Percentiles rank a stretch among this genome's conserved stretches.
Evolutionary conservation across 1,140 invertebrate genomes (phyloP).

Genomic region (Drosophila pseudoobscura): DNA sequence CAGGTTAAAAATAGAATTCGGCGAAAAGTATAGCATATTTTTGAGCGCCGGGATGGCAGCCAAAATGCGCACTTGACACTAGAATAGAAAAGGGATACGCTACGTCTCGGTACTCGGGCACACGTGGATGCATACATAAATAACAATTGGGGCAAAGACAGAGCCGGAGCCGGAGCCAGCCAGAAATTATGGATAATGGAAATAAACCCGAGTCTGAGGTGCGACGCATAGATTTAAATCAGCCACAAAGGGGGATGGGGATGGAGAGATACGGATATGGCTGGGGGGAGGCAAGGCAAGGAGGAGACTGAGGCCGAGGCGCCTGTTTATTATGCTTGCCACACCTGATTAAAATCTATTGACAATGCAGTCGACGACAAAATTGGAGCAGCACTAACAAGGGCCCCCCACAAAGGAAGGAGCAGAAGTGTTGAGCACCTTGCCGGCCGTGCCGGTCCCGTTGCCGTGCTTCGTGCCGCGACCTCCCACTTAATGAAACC

Average conservation of each 20-base stretch:
- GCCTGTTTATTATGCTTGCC: conserved; percentile 72
- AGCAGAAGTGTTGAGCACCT: conserved; percentile 36
- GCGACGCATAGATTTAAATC: conserved; percentile 49
- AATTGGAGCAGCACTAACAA: conserved; percentile 71
- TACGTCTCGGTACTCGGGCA: not conserved
- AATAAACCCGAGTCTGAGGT: conserved; percentile 52
- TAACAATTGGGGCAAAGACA: conserved; percentile 58
- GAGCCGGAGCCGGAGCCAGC: not conserved
- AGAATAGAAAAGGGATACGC: not conserved
- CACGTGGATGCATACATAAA: conserved; percentile 72
- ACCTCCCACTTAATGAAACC: conserved; percentile 61
- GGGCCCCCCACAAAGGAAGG: conserved; percentile 43
- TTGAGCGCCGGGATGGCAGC: conserved; percentile 14
- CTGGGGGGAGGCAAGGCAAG: not conserved
- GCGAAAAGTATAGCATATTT: conserved; percentile 43
- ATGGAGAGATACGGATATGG: too few species aligned
- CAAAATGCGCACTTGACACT: conserved; percentile 57
- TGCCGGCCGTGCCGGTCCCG: too few species aligned
- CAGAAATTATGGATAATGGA: conserved; percentile 40
- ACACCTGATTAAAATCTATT: conserved; percentile 82
- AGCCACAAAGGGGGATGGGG: conserved; percentile 4
- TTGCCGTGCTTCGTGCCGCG: not conserved
- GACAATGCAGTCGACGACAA: conserved; percentile 50
- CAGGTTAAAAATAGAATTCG: conserved; percentile 39
- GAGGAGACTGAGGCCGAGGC: conserved; percentile 9